Evolutionary conservation across 1,140 invertebrate genomes (phyloP).

Genomic region (Eulimnadia texana): DNA sequence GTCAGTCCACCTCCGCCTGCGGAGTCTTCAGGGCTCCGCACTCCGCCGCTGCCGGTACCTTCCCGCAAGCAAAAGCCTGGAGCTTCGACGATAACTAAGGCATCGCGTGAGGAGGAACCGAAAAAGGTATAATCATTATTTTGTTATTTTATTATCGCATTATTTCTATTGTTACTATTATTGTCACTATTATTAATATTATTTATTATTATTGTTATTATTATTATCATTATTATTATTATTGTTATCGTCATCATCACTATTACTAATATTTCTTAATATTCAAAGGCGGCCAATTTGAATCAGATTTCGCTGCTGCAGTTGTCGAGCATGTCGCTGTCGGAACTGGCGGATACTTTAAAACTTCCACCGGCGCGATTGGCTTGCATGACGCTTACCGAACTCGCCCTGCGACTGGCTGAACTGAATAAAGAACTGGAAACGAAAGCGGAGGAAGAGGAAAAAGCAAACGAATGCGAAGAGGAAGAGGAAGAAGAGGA

Average conservation of each 20-base stretch:
- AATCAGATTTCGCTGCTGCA: slow-evolving; percentile 59
- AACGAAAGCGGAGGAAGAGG: slow-evolving; percentile 1
- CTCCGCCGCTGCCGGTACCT: slow-evolving; percentile 22
- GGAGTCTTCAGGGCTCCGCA: slow-evolving; percentile 17
- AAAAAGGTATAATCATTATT: too few relatives aligned
- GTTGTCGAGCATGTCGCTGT: slow-evolving; percentile 59
- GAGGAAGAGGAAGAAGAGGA: slow-evolving; percentile 15
- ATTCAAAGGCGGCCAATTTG: slow-evolving; percentile 30
- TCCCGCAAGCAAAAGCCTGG: slow-evolving; percentile 11
- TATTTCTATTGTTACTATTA: too few relatives aligned
- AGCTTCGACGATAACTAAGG: background rate
- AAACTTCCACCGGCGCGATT: slow-evolving; percentile 56
- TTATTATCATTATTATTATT: too few relatives aligned
- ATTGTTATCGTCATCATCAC: too few relatives aligned
- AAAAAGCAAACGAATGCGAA: slow-evolving; percentile 15
- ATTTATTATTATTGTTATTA: too few relatives aligned
- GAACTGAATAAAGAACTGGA: slow-evolving; percentile 14
- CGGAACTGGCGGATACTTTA: slow-evolving; percentile 55
- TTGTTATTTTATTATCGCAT: too few relatives aligned
- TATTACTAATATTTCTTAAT: too few relatives aligned
- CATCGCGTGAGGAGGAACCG: background rate
- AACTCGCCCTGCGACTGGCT: slow-evolving; percentile 60
- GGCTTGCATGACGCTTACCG: slow-evolving; percentile 68
- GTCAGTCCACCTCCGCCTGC: slow-evolving; percentile 1
- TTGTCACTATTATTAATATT: too few relatives aligned